These are phyloP conservation scores for Thinocorus orbignyianus DNA, from an alignment of 2,113 vertebrate species.

Conservation along the genomic window DNA sequence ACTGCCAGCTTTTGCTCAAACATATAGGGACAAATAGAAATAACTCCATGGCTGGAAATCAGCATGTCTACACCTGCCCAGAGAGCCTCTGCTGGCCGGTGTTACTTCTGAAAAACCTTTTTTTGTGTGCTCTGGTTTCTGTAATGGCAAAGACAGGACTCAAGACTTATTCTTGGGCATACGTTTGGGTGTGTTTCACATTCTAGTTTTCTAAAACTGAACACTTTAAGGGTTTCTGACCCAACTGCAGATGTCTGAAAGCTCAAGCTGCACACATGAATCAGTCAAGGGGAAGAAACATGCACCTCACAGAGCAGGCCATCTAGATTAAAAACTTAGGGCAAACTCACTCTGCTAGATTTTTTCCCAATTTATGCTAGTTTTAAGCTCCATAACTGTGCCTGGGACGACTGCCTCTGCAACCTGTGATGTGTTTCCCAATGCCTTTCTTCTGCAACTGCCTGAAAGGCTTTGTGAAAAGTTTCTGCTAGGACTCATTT, in stretches of 20 bases:
- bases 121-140: not conserved
- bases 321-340: not conserved
- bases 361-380: not conserved
- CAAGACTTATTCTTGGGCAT: not conserved
- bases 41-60: not conserved
- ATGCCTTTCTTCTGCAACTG: not conserved
- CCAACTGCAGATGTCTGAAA: not conserved
- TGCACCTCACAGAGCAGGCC: not conserved
- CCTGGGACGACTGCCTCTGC: not conserved
- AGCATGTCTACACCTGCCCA: not conserved
- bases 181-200: not conserved
- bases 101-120: not conserved
- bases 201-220: not conserved
- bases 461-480: not conserved
- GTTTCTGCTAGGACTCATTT: not conserved
- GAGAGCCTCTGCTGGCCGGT: not conserved
- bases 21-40: rapidly evolving
- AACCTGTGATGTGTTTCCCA: not conserved
- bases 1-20: not conserved
- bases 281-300: not conserved
- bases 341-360: not conserved
- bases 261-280: not conserved
- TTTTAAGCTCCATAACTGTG: not conserved
- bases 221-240: not conserved
- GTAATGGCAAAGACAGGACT: not conserved